A percentile compares a stretch with the other conserved stretches of the same genome.
These are phyloP conservation scores for Melipona quadrifasciata DNA, from an alignment of 1,140 invertebrate genomes.

Conservation along the genomic window DNA sequence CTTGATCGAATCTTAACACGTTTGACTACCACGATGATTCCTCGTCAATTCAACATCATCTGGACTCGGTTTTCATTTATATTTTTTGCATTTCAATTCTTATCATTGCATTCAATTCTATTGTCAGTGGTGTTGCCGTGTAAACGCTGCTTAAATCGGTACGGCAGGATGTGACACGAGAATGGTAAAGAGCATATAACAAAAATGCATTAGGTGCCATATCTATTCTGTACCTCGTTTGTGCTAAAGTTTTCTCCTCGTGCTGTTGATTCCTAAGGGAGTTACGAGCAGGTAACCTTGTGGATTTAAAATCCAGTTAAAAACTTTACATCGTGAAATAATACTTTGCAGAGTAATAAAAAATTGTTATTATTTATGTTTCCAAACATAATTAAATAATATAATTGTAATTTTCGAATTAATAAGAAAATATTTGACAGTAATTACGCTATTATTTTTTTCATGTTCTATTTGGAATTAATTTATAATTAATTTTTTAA, in stretches of 20 bases:
- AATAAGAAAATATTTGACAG: conserved; percentile 8
- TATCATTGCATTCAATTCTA: too few species aligned
- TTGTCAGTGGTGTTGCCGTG: too few species aligned
- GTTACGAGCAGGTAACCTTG: conserved; percentile 64
- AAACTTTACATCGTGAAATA: conserved; percentile 38
- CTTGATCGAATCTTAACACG: too few species aligned
- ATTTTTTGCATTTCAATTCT: too few species aligned
- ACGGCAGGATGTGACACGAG: too few species aligned
- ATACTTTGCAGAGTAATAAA: background rate
- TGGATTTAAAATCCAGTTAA: conserved; percentile 49
- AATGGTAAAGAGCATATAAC: too few species aligned
- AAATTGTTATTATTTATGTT: conserved; percentile 15
- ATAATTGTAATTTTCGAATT: conserved; percentile 33
- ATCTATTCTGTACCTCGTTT: too few species aligned
- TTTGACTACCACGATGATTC: too few species aligned
- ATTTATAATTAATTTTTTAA: background rate
- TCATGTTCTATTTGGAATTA: background rate
- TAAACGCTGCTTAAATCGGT: too few species aligned
- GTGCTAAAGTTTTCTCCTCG: conserved; percentile 8
- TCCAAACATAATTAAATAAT: background rate
- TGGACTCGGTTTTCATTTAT: too few species aligned
- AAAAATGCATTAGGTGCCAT: too few species aligned
- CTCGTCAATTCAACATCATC: too few species aligned
- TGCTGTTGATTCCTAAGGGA: conserved; percentile 53
- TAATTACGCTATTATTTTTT: conserved; percentile 34